Percentiles rank a stretch among this genome's conserved stretches.
These are phyloP conservation scores for Larimichthys crocea DNA, from an alignment of 2,113 vertebrate genomes.

Conservation along the genomic window DNA sequence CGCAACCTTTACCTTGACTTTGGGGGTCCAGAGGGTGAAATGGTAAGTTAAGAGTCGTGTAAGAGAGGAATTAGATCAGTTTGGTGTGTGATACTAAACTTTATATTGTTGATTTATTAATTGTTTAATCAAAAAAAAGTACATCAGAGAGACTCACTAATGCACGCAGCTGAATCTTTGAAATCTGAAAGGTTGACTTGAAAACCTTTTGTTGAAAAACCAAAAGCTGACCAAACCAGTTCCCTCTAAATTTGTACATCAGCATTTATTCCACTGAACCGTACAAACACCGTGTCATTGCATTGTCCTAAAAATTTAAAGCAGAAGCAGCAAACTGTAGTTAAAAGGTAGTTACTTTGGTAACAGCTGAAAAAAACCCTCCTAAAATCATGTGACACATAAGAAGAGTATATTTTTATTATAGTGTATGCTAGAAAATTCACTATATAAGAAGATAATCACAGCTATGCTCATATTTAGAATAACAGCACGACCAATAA, in stretches of 20 bases:
- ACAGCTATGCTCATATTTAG: no score
- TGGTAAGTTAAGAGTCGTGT: constrained; percentile 83
- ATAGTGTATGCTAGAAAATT: no score
- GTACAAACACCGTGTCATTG: not conserved
- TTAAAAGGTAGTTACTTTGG: no score
- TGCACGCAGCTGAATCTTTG: not conserved
- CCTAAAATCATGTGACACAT: no score
- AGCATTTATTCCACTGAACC: not conserved
- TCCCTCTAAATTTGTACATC: not conserved
- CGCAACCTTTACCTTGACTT: constrained; percentile 96
- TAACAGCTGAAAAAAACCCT: no score
- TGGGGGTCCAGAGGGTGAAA: constrained; percentile 94
- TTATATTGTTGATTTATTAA: not conserved
- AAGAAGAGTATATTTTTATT: no score
- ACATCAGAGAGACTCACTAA: no score
- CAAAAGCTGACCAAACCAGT: not conserved
- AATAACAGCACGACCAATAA: no score
- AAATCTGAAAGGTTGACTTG: not conserved
- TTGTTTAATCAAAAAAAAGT: not conserved
- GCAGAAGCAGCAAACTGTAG: no score
- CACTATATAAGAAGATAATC: no score
- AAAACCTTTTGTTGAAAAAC: not conserved
- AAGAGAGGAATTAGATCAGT: not conserved
- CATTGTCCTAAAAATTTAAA: not conserved
- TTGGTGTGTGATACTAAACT: not conserved